Evolutionary conservation across 2,888 invertebrate species (phyloP).

Genomic region (Bimastos eiseni): DNA sequence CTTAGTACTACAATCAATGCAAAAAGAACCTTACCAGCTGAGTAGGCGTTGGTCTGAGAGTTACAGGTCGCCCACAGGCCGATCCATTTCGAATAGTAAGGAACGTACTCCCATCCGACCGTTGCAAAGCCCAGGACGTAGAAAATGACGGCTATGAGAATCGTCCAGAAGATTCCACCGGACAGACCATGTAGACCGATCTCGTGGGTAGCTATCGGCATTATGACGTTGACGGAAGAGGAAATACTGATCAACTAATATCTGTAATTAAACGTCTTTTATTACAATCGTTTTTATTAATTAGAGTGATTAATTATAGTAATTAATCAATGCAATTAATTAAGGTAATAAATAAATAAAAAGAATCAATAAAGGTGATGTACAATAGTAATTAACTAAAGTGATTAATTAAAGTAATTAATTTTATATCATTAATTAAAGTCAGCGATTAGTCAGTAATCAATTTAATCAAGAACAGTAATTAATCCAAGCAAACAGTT

Average conservation of each 20-base stretch:
- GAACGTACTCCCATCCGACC: conserved; percentile 38
- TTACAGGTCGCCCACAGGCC: conserved; percentile 43
- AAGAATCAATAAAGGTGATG: no score
- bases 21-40: not conserved
- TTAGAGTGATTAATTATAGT: not conserved
- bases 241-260: not conserved
- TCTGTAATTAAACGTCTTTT: not conserved
- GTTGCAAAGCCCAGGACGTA: conserved; percentile 45
- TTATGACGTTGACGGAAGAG: not conserved
- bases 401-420: no score
- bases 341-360: not conserved
- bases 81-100: not conserved
- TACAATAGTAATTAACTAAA: no score
- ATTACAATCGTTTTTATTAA: not conserved
- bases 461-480: no score
- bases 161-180: conserved; percentile 43
- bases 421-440: no score
- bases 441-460: no score
- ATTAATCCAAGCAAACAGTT: no score
- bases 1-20: no score
- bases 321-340: no score
- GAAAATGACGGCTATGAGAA: conserved; percentile 39
- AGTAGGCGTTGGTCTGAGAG: not conserved
- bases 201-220: conserved; percentile 41
- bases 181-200: conserved; percentile 46